Percentiles rank a stretch among this genome's conserved stretches.
phyloP scores from a whole-genome alignment of 2,113 vertebrate species.

The Hippocampus guttulatus region DNA sequence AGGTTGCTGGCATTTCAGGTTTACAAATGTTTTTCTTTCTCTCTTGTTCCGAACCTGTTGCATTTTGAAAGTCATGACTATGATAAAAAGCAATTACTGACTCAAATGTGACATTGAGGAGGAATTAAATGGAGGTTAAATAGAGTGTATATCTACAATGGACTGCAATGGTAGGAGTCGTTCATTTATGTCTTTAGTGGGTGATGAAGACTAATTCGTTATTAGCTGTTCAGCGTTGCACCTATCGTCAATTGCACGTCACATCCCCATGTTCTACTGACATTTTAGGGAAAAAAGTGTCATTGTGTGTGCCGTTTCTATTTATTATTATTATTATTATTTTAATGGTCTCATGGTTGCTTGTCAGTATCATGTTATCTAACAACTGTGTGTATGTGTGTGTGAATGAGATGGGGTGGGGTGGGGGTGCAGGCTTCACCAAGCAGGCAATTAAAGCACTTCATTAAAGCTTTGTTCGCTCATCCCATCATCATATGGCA shows the following conservation, averaged over 20 bases:
- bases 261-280: conserved; percentile 5
- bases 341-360: not conserved
- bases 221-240: conserved; percentile 33
- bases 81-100: conserved; percentile 38
- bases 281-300: not conserved
- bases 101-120: conserved; percentile 19
- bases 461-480: conserved; percentile 69
- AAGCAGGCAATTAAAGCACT: conserved; percentile 67
- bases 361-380: conserved; percentile 3
- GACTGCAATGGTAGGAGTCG: conserved; percentile 22
- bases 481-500: conserved; percentile 67
- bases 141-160: conserved; percentile 21
- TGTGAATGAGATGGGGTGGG: not conserved
- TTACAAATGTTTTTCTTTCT: too few species aligned
- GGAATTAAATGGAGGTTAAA: conserved; percentile 22
- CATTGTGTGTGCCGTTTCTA: not conserved
- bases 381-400: conserved; percentile 8
- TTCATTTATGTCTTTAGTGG: conserved; percentile 17
- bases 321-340: too few species aligned
- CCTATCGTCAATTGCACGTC: conserved; percentile 30
- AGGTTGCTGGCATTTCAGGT: too few species aligned
- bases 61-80: conserved; percentile 1
- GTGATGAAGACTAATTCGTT: conserved; percentile 31
- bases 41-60: too few species aligned
- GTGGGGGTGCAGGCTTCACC: conserved; percentile 36